Evolutionary conservation across 2,888 invertebrate species (phyloP).

Genomic region (Ectropis crepuscularia): DNA sequence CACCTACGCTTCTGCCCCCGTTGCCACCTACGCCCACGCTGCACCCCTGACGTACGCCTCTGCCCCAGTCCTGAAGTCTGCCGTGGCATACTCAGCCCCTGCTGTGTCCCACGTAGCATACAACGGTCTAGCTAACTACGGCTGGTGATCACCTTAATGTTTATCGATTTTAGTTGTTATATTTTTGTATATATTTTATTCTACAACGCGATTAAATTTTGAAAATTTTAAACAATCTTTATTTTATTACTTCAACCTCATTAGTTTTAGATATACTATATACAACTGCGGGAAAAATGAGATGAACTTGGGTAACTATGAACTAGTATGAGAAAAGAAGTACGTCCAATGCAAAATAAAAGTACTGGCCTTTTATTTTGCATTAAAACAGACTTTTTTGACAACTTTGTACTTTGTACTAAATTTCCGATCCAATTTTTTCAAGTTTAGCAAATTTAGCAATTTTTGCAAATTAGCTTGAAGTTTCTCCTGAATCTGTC

Average conservation of each 20-base stretch:
- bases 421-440: too few relatives aligned
- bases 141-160: conserved; percentile 82
- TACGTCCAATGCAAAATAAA: too few relatives aligned
- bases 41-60: conserved; percentile 53
- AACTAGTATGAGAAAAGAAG: too few relatives aligned
- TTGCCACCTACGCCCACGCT: conserved; percentile 55
- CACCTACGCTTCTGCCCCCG: conserved; percentile 63
- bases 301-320: too few relatives aligned
- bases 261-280: neutral
- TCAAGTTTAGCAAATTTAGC: too few relatives aligned
- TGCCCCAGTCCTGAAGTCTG: conserved; percentile 68
- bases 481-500: too few relatives aligned
- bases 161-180: conserved; percentile 60
- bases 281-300: too few relatives aligned
- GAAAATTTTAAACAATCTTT: conserved; percentile 42
- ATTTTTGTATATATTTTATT: conserved; percentile 74
- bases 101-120: conserved; percentile 87
- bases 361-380: too few relatives aligned
- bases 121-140: conserved; percentile 86
- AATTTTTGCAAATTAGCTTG: too few relatives aligned
- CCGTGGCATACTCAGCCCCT: conserved; percentile 81
- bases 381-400: too few relatives aligned
- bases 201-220: conserved; percentile 71
- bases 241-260: neutral
- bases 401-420: too few relatives aligned